These are phyloP conservation scores for Lycophotia porphyrea DNA, from an alignment of 2,888 invertebrate species.

Conservation along the genomic window DNA sequence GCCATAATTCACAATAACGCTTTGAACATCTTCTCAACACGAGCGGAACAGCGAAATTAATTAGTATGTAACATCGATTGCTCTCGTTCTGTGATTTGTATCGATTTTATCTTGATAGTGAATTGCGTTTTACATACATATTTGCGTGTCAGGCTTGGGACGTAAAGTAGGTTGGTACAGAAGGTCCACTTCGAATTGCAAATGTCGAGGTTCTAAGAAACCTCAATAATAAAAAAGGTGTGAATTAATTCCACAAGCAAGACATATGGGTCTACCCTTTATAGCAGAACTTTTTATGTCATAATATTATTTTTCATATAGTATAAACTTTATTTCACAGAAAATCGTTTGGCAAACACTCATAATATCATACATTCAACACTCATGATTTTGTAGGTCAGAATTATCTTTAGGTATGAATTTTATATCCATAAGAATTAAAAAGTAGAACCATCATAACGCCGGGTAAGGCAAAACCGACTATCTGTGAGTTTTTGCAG, in stretches of 20 bases:
- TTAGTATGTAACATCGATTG: conserved; percentile 62
- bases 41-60: conserved; percentile 59
- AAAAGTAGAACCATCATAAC: no score
- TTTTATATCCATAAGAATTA: no score
- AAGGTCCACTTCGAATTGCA: conserved; percentile 14
- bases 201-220: not conserved
- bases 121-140: conserved; percentile 75
- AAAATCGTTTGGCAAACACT: no score
- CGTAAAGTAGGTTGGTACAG: not conserved
- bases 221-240: not conserved
- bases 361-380: no score
- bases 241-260: not conserved
- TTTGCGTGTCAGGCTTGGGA: conserved; percentile 65
- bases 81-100: conserved; percentile 55
- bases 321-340: no score
- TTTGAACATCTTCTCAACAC: conserved; percentile 41
- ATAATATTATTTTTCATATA: no score
- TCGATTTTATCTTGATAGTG: conserved; percentile 68
- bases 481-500: no score
- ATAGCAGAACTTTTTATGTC: no score
- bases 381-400: no score
- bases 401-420: no score
- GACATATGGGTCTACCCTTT: not conserved
- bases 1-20: conserved; percentile 18
- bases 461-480: no score